Evolutionary conservation across 1,140 invertebrate species (phyloP).

Genomic region (Lethrus apterus): DNA sequence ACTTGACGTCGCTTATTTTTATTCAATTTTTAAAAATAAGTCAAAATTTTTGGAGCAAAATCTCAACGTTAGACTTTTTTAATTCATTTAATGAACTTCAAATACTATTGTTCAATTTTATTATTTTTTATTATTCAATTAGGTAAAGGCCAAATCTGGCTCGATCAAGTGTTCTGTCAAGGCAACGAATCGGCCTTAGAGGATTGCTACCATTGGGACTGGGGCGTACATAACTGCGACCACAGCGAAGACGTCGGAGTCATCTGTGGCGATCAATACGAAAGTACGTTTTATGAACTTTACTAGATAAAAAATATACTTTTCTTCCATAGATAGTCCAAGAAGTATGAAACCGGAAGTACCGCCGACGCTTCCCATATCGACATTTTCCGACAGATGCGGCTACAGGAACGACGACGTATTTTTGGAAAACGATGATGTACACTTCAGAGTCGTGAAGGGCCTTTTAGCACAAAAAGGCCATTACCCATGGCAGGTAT

Average conservation of each 20-base stretch:
- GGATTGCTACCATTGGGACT: conserved; percentile 56
- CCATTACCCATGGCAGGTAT: conserved; percentile 74
- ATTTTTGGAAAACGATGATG: conserved; percentile 37
- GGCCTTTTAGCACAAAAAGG: conserved; percentile 51
- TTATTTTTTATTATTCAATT: conserved; percentile 8
- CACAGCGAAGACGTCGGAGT: conserved; percentile 71
- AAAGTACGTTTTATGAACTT: neutral
- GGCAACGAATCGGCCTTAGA: conserved; percentile 61
- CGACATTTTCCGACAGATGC: conserved; percentile 42
- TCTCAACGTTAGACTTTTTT: too few species aligned
- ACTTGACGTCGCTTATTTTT: too few species aligned
- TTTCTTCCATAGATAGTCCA: neutral
- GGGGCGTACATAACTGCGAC: conserved; percentile 65
- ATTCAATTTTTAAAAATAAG: too few species aligned
- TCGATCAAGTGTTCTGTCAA: conserved; percentile 61
- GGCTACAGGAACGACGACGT: conserved; percentile 46
- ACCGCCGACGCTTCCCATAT: conserved; percentile 26
- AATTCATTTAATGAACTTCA: too few species aligned
- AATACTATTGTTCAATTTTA: too few species aligned
- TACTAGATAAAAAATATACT: neutral
- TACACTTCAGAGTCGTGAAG: conserved; percentile 48
- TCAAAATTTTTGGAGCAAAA: too few species aligned
- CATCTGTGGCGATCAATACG: conserved; percentile 42
- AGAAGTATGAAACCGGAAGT: conserved; percentile 1
- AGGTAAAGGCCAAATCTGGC: conserved; percentile 62